Conservation (phyloP, 2,888 invertebrate genomes). For the Eupithecia tripunctaria region DNA sequence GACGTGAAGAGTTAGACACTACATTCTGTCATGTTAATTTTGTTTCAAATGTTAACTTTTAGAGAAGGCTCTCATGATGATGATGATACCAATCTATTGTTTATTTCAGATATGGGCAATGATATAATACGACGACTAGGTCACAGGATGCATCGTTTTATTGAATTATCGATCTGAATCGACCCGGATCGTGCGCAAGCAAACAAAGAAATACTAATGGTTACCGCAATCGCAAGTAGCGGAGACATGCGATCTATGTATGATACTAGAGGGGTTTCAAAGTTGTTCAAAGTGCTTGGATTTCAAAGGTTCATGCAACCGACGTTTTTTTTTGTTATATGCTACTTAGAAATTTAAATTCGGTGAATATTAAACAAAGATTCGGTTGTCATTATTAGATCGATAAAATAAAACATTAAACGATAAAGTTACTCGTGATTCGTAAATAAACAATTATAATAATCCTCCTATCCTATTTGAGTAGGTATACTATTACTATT, state of each 20-base stretch:
- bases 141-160: conserved; percentile 51
- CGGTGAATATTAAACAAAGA: not conserved
- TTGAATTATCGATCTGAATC: conserved; percentile 49
- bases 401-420: conserved; percentile 5
- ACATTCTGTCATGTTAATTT: not conserved
- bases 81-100: not conserved
- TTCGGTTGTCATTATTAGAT: not conserved
- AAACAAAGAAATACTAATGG: conserved; percentile 45
- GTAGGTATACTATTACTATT: not conserved
- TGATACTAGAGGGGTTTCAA: conserved; percentile 9
- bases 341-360: not conserved
- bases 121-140: conserved; percentile 44
- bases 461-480: not conserved
- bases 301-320: not conserved
- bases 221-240: not conserved
- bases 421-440: not conserved
- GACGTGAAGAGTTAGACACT: not conserved
- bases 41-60: not conserved
- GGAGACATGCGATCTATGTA: conserved; percentile 32
- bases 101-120: not conserved
- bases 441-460: not conserved
- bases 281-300: not conserved
- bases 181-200: conserved; percentile 53
- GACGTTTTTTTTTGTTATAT: not conserved
- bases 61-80: not conserved